Base-by-base conservation (phyloP, 2,888 invertebrate species). In the Steromphala cineraria region DNA sequence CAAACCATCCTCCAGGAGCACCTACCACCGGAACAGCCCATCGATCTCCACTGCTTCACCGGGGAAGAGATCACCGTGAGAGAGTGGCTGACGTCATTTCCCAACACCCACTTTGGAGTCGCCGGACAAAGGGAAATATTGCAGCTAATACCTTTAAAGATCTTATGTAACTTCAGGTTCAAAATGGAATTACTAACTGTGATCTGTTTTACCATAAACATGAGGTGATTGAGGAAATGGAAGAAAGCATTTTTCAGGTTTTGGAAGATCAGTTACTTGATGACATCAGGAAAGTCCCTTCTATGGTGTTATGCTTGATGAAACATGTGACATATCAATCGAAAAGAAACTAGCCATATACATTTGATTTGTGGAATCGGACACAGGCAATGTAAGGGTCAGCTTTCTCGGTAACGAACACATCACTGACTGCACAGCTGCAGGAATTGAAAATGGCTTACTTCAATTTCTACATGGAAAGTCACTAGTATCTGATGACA, bases 291-390 rank as follows among this genome's bases (percentile, higher is more conserved):
- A 36, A 36, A 36, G 36, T 8, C 36, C 36, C 8, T 36, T 36
- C 4, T 36, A 36, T n/a, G 52, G 40, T 15, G n/a, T 75, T 5
- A 75, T 75, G 75, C 31, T 75, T 17, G 75, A 75, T 24, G 75
- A 75, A 46, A 75, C 75, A 2, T 75, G 36, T 75, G 71, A 67
- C 17, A 67, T 67, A 8, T 17, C 71, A 28, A 31, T 67, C 5
- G 71, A 71, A 24, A 67, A 67, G 17, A 67, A 75, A 75, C 36
- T 75, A 46, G 52, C 75, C 40, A 40, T 75, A 36, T 75, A 75
- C 52, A 75, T 24, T n/a, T 7, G 52, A 3, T 75, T 40, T 75
- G 75, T 75, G 24, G 52, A 75, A 8, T 5, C 40, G 8, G 8
- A 36, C 36, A 36, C 36, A 36, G 36, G 36, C 8, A 8, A 5